These are phyloP conservation scores for Actinemys pallida DNA, from an alignment of 2,113 vertebrate genomes.

Conservation along the genomic window DNA sequence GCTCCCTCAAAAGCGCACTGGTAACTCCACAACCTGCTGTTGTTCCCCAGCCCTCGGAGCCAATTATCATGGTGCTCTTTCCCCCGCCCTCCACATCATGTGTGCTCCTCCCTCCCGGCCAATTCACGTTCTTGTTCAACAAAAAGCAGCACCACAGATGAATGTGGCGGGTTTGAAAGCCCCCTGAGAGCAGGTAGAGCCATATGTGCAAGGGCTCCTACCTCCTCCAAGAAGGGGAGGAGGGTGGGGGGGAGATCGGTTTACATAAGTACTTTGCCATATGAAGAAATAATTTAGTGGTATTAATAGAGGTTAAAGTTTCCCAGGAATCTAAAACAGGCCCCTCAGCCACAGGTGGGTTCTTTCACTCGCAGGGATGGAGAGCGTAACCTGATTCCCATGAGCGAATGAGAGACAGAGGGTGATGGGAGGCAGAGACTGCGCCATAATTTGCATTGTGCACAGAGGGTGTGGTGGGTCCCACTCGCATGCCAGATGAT, in stretches of 20 bases:
- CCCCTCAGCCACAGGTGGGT: conserved; percentile 90
- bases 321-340: conserved; percentile 86
- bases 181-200: conserved; percentile 81
- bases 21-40: conserved; percentile 24
- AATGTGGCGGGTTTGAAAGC: conserved; percentile 30
- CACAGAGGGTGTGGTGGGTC: conserved; percentile 83
- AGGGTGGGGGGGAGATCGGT: conserved; percentile 75
- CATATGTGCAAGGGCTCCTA: conserved; percentile 80
- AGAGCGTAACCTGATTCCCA: conserved; percentile 80
- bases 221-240: conserved; percentile 71
- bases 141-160: conserved; percentile 5
- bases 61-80: conserved; percentile 1
- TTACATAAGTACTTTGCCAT: conserved; percentile 93
- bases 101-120: not conserved
- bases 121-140: conserved; percentile 36
- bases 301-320: conserved; percentile 95
- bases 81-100: conserved; percentile 19
- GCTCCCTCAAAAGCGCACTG: not conserved
- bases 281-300: conserved; percentile 92
- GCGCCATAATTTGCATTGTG: conserved; percentile 84
- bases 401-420: conserved; percentile 81
- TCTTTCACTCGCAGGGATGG: conserved; percentile 89
- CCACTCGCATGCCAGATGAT: not conserved
- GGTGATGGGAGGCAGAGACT: conserved; percentile 88
- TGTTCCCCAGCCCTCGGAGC: conserved; percentile 9